These are phyloP conservation scores for Sthenelais limicola DNA, from an alignment of 2,888 invertebrate species.

Conservation along the genomic window DNA sequence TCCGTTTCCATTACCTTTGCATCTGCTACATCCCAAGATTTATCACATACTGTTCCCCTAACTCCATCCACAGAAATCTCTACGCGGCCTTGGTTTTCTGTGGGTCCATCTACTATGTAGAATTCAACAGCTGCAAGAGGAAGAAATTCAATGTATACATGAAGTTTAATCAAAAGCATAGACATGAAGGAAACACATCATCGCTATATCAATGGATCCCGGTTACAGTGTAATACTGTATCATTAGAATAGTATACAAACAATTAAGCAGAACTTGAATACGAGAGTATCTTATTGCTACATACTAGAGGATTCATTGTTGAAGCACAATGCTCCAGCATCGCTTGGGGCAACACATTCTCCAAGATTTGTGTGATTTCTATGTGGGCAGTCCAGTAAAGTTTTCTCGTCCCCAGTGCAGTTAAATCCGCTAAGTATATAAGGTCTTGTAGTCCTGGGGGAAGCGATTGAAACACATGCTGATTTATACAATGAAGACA, in stretches of 20 bases:
- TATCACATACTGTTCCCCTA: constrained; percentile 84
- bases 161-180: too few relatives aligned
- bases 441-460: constrained; percentile 54
- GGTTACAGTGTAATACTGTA: too few relatives aligned
- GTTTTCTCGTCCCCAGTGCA: constrained; percentile 59
- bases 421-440: constrained; percentile 59
- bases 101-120: constrained; percentile 55
- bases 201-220: too few relatives aligned
- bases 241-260: too few relatives aligned
- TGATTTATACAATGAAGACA: too few relatives aligned
- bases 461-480: too few relatives aligned
- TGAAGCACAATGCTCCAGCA: constrained; percentile 62
- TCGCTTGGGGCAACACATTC: constrained; percentile 59
- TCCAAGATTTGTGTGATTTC: constrained; percentile 54
- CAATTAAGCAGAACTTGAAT: too few relatives aligned
- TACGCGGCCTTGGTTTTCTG: constrained; percentile 68
- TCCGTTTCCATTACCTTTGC: constrained; percentile 81
- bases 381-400: constrained; percentile 56
- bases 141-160: too few relatives aligned
- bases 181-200: too few relatives aligned
- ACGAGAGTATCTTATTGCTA: too few relatives aligned
- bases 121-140: constrained; percentile 58
- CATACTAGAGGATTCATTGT: constrained; percentile 38
- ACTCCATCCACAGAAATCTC: constrained; percentile 80
- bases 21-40: constrained; percentile 80